These are phyloP conservation scores for Probaryconus sp. DNA, from an alignment of 1,140 invertebrate genomes.

Conservation along the genomic window DNA sequence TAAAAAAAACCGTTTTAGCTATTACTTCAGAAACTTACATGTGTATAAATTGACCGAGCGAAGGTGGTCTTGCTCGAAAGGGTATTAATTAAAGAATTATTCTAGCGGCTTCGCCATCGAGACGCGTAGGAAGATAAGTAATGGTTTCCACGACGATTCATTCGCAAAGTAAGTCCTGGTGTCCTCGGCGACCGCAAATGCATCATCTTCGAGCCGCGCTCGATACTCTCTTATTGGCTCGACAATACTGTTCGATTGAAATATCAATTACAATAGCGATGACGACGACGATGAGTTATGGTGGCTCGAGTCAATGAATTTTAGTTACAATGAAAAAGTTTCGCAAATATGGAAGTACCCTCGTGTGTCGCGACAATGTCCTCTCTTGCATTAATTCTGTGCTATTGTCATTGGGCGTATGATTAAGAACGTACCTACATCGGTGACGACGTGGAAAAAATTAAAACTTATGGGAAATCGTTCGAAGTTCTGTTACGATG, in stretches of 20 bases:
- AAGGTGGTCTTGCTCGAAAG: conserved; percentile 64
- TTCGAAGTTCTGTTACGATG: no score
- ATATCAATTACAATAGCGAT: conserved; percentile 58
- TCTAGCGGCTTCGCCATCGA: conserved; percentile 65
- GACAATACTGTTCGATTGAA: conserved; percentile 42
- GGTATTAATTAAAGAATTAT: conserved; percentile 77
- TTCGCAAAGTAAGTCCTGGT: no score
- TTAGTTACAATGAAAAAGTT: no score
- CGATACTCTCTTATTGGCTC: conserved; percentile 45
- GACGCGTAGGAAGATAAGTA: conserved; percentile 74
- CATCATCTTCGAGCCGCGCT: conserved; percentile 65
- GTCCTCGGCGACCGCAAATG: conserved; percentile 33
- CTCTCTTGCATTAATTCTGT: no score
- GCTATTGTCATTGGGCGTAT: no score
- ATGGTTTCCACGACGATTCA: conserved; percentile 63
- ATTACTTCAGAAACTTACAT: conserved; percentile 63
- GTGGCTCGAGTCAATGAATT: neutral
- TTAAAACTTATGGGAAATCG: no score
- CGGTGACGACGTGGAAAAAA: no score
- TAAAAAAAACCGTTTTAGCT: conserved; percentile 55
- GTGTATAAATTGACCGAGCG: conserved; percentile 63
- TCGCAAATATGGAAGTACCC: no score
- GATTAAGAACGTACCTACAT: no score
- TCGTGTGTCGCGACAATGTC: no score
- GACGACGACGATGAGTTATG: conserved; percentile 43